phyloP scores from a whole-genome alignment of 2,797 vertebrate species.

The Otus scops region DNA sequence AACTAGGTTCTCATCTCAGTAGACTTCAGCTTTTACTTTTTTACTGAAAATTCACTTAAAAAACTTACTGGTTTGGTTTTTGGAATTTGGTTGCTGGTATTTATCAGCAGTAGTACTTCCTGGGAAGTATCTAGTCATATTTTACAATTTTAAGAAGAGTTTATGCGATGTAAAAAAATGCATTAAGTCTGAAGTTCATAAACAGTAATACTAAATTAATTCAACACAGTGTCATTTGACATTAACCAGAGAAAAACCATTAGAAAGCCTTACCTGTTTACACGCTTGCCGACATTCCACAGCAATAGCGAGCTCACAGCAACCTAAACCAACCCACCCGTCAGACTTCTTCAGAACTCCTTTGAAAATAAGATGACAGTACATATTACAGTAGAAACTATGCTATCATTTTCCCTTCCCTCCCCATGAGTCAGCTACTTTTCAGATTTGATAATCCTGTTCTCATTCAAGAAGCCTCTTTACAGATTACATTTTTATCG shows the following conservation, averaged over 20 bases:
- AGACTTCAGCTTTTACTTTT: not conserved
- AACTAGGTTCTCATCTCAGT: not conserved
- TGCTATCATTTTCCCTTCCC: not conserved
- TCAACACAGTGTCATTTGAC: not conserved
- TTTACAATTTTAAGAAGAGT: not conserved
- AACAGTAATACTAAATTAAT: not conserved
- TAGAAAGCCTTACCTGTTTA: slow-evolving; percentile 83
- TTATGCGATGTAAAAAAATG: not conserved
- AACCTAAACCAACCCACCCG: slow-evolving; percentile 96
- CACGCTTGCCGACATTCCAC: slow-evolving; percentile 92
- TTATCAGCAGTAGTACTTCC: not conserved
- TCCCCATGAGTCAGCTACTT: not conserved
- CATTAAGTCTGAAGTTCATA: not conserved
- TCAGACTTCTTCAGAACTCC: slow-evolving; percentile 93
- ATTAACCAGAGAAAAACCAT: not conserved
- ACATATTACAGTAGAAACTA: not conserved
- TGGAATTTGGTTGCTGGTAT: not conserved
- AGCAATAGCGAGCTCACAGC: slow-evolving; percentile 95
- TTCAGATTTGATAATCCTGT: not conserved
- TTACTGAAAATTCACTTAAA: not conserved
- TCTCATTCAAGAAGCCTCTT: not conserved
- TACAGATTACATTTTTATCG: not conserved
- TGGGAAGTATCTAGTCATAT: not conserved
- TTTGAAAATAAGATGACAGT: slow-evolving; percentile 70
- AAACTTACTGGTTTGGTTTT: not conserved